Percentiles rank a stretch among this genome's conserved stretches.
phyloP scores from a whole-genome alignment of 2,797 vertebrate genomes.

The Halcyon badia region DNA sequence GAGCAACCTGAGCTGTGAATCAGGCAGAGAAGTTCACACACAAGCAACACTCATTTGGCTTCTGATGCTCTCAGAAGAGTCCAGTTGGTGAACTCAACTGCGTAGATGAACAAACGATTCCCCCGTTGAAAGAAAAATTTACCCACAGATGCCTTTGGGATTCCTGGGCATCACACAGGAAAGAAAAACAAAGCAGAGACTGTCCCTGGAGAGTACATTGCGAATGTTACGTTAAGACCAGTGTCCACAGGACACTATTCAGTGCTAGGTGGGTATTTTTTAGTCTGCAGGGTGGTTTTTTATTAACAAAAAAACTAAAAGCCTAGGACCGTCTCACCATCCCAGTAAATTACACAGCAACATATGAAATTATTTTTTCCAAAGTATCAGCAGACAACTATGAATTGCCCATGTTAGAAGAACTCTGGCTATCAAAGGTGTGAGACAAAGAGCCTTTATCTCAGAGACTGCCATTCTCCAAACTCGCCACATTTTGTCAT shows the following conservation, averaged over 20 bases:
- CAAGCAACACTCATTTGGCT: neutral
- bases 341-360: neutral
- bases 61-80: neutral
- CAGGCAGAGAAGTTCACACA: neutral
- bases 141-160: neutral
- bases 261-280: neutral
- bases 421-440: neutral
- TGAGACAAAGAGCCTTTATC: neutral
- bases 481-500: neutral
- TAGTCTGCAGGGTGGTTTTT: neutral
- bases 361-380: rapidly evolving
- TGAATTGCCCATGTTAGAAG: neutral
- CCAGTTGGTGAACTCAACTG: neutral
- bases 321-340: neutral
- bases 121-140: neutral
- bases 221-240: rapidly evolving
- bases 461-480: neutral
- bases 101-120: neutral
- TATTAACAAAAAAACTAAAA: neutral
- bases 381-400: neutral
- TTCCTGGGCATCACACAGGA: neutral
- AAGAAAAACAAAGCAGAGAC: neutral
- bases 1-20: neutral
- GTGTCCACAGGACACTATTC: neutral
- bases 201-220: neutral